Evolutionary conservation across 2,113 vertebrate species (phyloP).

Genomic region (Argyrosomus japonicus): DNA sequence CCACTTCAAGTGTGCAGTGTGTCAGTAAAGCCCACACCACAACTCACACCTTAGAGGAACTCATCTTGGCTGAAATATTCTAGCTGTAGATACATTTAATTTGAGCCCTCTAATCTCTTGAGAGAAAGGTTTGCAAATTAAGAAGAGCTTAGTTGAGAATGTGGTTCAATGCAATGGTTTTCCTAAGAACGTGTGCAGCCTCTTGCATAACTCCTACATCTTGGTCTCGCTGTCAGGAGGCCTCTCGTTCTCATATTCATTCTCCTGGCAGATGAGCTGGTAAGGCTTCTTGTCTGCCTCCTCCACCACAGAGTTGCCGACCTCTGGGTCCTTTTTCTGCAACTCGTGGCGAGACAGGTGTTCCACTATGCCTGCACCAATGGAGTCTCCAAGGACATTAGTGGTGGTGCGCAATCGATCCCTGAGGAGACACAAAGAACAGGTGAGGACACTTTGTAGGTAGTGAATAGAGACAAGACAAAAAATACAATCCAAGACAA

Average conservation of each 20-base stretch:
- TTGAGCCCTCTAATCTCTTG: constrained; percentile 6
- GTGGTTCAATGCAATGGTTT: constrained; percentile 36
- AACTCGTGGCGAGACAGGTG: constrained; percentile 94
- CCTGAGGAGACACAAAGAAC: constrained; percentile 74
- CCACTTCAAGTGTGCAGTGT: constrained; percentile 34
- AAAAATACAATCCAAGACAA: not conserved
- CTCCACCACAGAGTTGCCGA: constrained; percentile 93
- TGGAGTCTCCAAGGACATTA: constrained; percentile 96
- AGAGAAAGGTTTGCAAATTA: constrained; percentile 25
- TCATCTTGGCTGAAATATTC: constrained; percentile 54
- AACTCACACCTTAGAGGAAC: constrained; percentile 29
- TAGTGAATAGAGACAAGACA: not conserved
- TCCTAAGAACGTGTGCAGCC: not conserved
- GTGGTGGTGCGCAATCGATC: constrained; percentile 95
- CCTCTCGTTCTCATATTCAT: constrained; percentile 86
- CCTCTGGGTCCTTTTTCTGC: constrained; percentile 86
- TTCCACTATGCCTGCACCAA: constrained; percentile 95
- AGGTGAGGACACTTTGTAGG: constrained; percentile 8
- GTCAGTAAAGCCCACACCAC: constrained; percentile 1
- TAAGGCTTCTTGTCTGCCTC: constrained; percentile 94
- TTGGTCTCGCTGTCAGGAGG: constrained; percentile 90
- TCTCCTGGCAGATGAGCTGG: constrained; percentile 90
- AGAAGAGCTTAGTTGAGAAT: constrained; percentile 13
- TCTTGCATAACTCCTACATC: constrained; percentile 85
- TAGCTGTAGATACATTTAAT: constrained; percentile 48